Evolutionary conservation across 92 coral and sea anemone species (phyloP), one percentile per base, ranked within the genome.

Genomic region (Umimayanthus chanpuru): DNA sequence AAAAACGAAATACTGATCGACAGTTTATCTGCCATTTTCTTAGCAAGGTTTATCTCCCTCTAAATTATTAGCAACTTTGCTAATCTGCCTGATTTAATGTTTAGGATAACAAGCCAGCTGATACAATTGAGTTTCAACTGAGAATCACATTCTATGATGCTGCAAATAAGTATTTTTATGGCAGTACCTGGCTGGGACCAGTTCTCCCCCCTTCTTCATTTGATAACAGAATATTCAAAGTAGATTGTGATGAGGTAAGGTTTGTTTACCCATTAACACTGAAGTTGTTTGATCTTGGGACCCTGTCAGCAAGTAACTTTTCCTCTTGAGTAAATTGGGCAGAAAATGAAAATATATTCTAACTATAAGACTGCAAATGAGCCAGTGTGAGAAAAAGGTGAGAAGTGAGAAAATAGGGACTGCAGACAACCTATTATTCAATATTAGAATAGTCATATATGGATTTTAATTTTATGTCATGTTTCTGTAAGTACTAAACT

Each of bases 121-220:
- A 91, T 86, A 88, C 91, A 21, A 68, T 71, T 71, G 98, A 97
- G 84, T 97, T 97, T 77, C 99, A 97, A 88, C 87, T 97, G 75
- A 90, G 99, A 44, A 87, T 97, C 44, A 97, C 98, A 25, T 86
- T 95, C 71, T 97, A 96, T 78, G 99, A 97, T 92, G 94, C 97
- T 38, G 97, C 95, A 14, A 95, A 97, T 80, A 95, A 91, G 77
- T 92, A 92, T 80, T 97, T 97, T 72, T 97, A 92, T 92, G 99
- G 99, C 25, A 95, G 98, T 82, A 97, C 99, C 18, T 97, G 99
- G 99, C 96, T 97, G 73, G 99, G 99, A 11, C 98, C 98, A 1
- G 93, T 91, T 36, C 70, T 92, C 21, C 80, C 91, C 3, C 80
- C 96, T 61, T 81, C 92, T n/a, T 89, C 44, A 44, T 88, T 87